These are phyloP conservation scores for Spizaetus ornatus DNA, from an alignment of 2,113 vertebrate species.

Conservation along the genomic window DNA sequence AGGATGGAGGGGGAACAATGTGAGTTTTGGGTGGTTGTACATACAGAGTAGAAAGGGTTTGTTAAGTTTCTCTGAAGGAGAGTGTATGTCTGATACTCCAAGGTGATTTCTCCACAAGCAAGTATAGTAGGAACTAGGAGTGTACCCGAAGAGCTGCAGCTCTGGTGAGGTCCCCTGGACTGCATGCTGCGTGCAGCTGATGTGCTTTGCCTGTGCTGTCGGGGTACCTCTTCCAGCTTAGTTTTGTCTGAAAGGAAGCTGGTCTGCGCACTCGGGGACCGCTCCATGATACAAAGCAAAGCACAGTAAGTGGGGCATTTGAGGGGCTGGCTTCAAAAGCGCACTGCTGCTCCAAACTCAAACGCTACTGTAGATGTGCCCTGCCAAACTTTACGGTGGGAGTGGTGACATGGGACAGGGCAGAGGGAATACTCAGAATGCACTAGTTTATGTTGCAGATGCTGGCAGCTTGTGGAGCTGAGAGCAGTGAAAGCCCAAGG, in stretches of 20 bases:
- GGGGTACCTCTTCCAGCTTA: background rate
- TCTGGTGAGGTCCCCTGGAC: background rate
- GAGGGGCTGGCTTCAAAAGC: background rate
- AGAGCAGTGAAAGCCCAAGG: background rate
- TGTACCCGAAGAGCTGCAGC: background rate
- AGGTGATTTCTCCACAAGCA: background rate
- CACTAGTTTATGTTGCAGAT: background rate
- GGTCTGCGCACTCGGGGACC: fast-evolving
- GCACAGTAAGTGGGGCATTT: fast-evolving
- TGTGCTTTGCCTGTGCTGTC: background rate
- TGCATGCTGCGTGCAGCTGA: fast-evolving
- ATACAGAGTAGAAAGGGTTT: background rate
- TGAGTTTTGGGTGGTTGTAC: background rate
- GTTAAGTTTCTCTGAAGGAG: background rate
- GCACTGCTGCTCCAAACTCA: background rate
- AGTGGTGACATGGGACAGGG: background rate
- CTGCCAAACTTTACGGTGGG: background rate
- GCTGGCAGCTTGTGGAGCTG: background rate
- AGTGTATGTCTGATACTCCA: background rate
- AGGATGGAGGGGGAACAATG: background rate
- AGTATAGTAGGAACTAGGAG: background rate
- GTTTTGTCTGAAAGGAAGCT: background rate
- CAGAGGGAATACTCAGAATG: background rate
- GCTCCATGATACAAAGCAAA: background rate
- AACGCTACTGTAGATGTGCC: too few relatives aligned